phyloP scores from a whole-genome alignment of 2,113 vertebrate species.

The Sturnus vulgaris region DNA sequence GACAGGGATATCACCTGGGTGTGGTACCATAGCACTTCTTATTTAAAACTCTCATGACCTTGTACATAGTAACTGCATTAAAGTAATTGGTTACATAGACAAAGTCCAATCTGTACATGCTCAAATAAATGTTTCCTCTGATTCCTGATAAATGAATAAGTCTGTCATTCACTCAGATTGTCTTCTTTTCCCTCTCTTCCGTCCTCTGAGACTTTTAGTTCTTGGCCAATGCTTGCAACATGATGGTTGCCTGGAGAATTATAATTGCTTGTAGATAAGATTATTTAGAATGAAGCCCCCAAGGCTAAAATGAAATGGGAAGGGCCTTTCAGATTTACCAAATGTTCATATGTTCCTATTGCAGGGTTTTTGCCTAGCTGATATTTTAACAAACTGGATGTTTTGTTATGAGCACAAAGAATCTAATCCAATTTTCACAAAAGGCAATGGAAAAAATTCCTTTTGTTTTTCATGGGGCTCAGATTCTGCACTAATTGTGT shows the following conservation, averaged over 20 bases:
- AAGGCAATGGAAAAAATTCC: background rate
- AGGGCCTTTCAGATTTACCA: background rate
- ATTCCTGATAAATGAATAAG: background rate
- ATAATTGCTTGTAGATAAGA: background rate
- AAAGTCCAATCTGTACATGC: background rate
- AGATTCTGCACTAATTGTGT: background rate
- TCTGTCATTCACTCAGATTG: background rate
- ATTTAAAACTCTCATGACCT: background rate
- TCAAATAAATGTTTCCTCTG: background rate
- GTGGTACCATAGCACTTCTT: background rate
- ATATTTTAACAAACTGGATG: background rate
- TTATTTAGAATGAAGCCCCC: background rate
- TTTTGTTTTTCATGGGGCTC: background rate
- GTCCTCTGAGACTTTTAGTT: background rate
- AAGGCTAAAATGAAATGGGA: background rate
- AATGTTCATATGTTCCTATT: background rate
- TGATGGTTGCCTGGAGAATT: background rate
- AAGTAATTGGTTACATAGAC: background rate
- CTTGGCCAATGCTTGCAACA: background rate
- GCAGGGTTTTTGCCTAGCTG: background rate
- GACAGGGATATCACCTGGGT: background rate
- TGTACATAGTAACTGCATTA: background rate
- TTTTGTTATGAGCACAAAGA: background rate
- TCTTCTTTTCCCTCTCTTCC: background rate
- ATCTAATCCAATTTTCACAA: background rate